Evolutionary conservation across 1,140 invertebrate species (phyloP).

Genomic region (Lysiphlebus fabarum): DNA sequence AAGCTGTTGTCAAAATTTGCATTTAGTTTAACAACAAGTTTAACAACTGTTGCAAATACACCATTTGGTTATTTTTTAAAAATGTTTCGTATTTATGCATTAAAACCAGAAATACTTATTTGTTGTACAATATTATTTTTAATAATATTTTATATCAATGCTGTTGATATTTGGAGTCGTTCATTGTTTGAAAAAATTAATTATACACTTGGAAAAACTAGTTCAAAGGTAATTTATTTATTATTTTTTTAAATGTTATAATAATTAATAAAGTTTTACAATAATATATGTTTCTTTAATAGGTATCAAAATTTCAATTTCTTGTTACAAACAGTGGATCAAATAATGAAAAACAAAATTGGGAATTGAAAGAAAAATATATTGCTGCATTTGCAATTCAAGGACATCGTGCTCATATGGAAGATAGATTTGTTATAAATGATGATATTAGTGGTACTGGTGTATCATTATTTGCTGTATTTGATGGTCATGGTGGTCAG

Average conservation of each 20-base stretch:
- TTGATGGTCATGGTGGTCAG: conserved; percentile 93
- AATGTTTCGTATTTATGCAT: conserved; percentile 67
- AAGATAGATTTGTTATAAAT: conserved; percentile 76
- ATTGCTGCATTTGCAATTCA: conserved; percentile 85
- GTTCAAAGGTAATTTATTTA: conserved; percentile 48
- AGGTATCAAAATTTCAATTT: conserved; percentile 50
- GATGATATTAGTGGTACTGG: conserved; percentile 56
- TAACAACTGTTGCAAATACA: conserved; percentile 61
- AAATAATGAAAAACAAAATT: conserved; percentile 64
- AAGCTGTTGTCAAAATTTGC: conserved; percentile 76
- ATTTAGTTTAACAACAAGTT: conserved; percentile 62
- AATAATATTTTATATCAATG: conserved; percentile 73
- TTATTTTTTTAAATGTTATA: background rate
- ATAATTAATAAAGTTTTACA: background rate
- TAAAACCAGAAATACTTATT: conserved; percentile 72
- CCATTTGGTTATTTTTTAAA: conserved; percentile 66
- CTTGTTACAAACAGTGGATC: conserved; percentile 43
- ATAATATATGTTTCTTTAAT: background rate
- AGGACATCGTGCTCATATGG: conserved; percentile 85
- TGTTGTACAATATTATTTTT: conserved; percentile 65
- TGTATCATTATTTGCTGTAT: conserved; percentile 85
- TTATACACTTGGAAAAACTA: conserved; percentile 62
- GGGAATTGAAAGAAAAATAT: conserved; percentile 72
- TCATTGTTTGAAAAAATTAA: conserved; percentile 70
- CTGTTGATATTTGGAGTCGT: conserved; percentile 74